These are phyloP conservation scores for Liasis olivaceus DNA, from an alignment of 2,797 vertebrate species.

Conservation along the genomic window DNA sequence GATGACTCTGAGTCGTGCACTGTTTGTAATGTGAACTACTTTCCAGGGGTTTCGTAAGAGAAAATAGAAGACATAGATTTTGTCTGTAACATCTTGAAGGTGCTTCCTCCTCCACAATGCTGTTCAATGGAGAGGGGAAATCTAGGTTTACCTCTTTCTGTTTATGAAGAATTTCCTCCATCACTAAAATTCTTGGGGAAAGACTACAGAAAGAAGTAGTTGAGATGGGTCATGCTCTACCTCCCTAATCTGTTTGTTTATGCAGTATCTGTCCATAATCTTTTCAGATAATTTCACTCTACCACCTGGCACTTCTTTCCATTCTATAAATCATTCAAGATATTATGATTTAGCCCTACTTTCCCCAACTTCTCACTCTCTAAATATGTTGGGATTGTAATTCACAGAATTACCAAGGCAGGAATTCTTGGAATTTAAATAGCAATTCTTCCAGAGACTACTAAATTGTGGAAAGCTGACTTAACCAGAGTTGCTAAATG, in stretches of 20 bases:
- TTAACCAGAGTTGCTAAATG: not conserved
- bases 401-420: not conserved
- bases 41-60: not conserved
- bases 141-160: not conserved
- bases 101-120: not conserved
- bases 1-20: not conserved
- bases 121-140: not conserved
- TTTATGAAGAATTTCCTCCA: not conserved
- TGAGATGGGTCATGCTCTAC: not conserved
- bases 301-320: not conserved
- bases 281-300: not conserved
- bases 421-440: not conserved
- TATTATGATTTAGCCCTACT: not conserved
- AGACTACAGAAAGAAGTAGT: not conserved
- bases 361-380: not conserved
- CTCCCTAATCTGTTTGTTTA: not conserved
- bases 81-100: not conserved
- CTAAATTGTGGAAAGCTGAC: not conserved
- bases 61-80: not conserved
- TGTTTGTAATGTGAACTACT: not conserved
- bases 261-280: not conserved
- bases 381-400: not conserved
- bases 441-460: not conserved
- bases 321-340: not conserved
- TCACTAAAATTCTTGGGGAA: not conserved